These are phyloP conservation scores for Falco naumanni DNA, from an alignment of 2,797 vertebrate species.

Conservation along the genomic window DNA sequence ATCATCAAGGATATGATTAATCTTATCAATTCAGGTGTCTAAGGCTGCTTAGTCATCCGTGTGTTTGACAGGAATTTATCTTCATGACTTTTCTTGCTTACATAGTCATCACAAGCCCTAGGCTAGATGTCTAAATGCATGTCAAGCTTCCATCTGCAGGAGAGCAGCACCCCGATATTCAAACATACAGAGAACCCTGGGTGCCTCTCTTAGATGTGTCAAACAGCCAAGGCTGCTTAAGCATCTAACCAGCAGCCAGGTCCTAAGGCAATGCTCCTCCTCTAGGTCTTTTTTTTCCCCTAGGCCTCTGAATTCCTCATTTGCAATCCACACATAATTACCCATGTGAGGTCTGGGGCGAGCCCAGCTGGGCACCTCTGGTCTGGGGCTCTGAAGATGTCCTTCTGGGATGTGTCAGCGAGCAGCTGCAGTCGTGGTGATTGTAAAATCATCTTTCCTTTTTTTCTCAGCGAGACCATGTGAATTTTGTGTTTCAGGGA, in stretches of 20 bases:
- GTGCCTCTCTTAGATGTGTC: not conserved
- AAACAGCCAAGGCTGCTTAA: not conserved
- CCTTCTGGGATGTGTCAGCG: not conserved
- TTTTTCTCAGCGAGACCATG: fast-evolving
- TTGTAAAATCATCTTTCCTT: not conserved
- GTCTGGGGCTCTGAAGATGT: not conserved
- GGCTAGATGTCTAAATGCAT: conserved; percentile 19
- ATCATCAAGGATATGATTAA: conserved; percentile 24
- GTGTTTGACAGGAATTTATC: conserved; percentile 35
- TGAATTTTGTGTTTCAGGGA: not conserved
- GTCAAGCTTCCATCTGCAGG: not conserved
- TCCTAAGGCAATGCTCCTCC: not conserved
- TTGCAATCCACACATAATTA: not conserved
- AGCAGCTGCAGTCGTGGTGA: not conserved
- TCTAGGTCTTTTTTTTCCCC: not conserved
- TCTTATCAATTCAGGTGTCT: conserved; percentile 10
- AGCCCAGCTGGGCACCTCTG: not conserved
- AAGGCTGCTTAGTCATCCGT: conserved; percentile 27
- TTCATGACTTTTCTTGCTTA: not conserved
- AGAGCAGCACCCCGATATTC: not conserved
- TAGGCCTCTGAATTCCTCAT: not conserved
- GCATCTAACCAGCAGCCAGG: not conserved
- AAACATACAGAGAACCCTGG: not conserved
- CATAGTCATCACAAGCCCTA: not conserved
- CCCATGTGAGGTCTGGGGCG: not conserved